Evolutionary conservation across 1,140 invertebrate genomes (phyloP).

Genomic region (Megalonaias nervosa): DNA sequence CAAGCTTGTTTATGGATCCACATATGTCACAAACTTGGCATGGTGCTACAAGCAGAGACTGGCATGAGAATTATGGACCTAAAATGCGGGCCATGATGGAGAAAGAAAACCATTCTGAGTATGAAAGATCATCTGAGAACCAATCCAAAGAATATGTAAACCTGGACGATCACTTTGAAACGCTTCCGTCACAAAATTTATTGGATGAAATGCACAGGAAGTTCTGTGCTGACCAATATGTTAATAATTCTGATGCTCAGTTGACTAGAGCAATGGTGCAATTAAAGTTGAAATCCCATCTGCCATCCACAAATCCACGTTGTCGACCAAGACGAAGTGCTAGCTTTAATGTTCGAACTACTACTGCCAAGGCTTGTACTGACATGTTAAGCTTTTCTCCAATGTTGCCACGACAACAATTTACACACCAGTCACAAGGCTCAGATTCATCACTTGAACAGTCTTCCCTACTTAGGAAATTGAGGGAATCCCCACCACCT

Average conservation of each 20-base stretch:
- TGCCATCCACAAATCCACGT: background rate
- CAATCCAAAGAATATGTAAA: background rate
- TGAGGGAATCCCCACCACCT: constrained; percentile 19
- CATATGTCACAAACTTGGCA: constrained; percentile 52
- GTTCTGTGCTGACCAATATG: constrained; percentile 51
- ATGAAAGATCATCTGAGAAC: background rate
- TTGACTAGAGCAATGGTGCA: constrained; percentile 25
- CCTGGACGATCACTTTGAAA: constrained; percentile 28
- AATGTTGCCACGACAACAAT: constrained; percentile 12
- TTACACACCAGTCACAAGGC: too few species aligned
- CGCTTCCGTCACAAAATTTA: constrained; percentile 35
- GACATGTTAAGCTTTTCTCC: constrained; percentile 17
- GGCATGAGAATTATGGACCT: constrained; percentile 46
- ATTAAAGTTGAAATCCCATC: constrained; percentile 32
- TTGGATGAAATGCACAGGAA: constrained; percentile 54
- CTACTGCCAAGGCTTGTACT: constrained; percentile 6
- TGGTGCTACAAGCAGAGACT: constrained; percentile 44
- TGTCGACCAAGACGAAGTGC: constrained; percentile 25
- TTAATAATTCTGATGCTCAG: constrained; percentile 26
- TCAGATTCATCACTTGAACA: too few species aligned
- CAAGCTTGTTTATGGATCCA: constrained; percentile 39
- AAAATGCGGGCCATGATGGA: constrained; percentile 39
- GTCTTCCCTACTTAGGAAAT: too few species aligned
- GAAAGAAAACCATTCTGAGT: constrained; percentile 18
- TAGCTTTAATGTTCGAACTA: constrained; percentile 35